Conservation (phyloP, 2,888 invertebrate genomes). For the Dryobotodes eremita region DNA sequence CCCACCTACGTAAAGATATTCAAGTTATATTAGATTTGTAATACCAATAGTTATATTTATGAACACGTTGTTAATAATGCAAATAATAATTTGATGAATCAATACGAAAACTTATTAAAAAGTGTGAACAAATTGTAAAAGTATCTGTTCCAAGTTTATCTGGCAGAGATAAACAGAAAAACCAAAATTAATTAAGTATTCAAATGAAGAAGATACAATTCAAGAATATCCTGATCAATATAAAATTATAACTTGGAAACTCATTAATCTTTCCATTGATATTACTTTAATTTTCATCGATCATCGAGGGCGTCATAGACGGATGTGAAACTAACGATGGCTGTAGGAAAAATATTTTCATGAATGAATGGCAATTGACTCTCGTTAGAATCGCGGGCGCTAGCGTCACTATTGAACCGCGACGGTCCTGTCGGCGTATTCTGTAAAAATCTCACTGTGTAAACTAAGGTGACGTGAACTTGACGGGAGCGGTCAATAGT, state of each 20-base stretch:
- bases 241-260: conserved; percentile 10
- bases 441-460: not conserved
- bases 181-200: not conserved
- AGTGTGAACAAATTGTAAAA: not conserved
- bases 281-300: conserved; percentile 13
- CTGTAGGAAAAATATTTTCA: conserved; percentile 25
- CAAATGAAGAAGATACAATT: not conserved
- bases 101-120: not conserved
- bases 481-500: not conserved
- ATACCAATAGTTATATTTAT: not conserved
- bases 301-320: conserved; percentile 29
- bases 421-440: not conserved
- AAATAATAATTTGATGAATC: not conserved
- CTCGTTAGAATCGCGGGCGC: not conserved
- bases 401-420: not conserved
- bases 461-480: not conserved
- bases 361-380: conserved; percentile 10
- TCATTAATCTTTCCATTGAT: conserved; percentile 22
- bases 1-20: not conserved
- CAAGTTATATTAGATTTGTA: conserved; percentile 3
- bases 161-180: not conserved
- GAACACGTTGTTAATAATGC: not conserved
- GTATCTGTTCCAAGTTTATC: not conserved
- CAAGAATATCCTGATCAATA: not conserved
- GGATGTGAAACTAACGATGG: conserved; percentile 51